phyloP scores from a whole-genome alignment of 2,797 vertebrate genomes.

The Notamacropus eugenii region DNA sequence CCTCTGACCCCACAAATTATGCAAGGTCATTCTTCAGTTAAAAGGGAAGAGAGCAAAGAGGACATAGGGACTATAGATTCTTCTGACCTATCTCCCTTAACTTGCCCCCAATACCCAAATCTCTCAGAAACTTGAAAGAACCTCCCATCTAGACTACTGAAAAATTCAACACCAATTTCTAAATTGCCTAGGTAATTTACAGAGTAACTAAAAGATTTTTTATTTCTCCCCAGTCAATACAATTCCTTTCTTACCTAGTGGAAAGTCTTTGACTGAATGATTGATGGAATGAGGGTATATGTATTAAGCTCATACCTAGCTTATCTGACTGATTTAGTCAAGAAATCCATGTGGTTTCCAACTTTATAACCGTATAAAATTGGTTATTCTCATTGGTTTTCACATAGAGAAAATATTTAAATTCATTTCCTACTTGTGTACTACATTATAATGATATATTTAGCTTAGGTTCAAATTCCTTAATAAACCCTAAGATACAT shows the following conservation, averaged over 20 bases:
- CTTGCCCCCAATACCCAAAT: background rate
- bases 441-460: background rate
- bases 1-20: too few relatives aligned
- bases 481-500: background rate
- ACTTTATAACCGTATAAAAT: background rate
- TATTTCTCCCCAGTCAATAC: too few relatives aligned
- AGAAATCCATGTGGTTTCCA: background rate
- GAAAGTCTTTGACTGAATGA: background rate
- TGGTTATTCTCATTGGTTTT: background rate
- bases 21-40: too few relatives aligned
- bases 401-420: background rate
- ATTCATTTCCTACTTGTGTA: background rate
- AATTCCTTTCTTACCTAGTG: background rate
- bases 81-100: too few relatives aligned
- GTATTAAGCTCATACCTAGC: background rate
- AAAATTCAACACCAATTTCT: background rate
- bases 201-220: background rate
- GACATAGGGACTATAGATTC: too few relatives aligned
- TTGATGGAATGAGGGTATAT: background rate
- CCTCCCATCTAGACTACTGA: background rate
- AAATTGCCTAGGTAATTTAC: background rate
- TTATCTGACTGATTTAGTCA: background rate
- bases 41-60: too few relatives aligned
- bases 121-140: background rate
- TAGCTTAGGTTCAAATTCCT: background rate